A percentile compares a stretch with the other conserved stretches of the same genome.
These are phyloP conservation scores for Hyposoter dolosus DNA, from an alignment of 2,888 invertebrate genomes.

Conservation along the genomic window DNA sequence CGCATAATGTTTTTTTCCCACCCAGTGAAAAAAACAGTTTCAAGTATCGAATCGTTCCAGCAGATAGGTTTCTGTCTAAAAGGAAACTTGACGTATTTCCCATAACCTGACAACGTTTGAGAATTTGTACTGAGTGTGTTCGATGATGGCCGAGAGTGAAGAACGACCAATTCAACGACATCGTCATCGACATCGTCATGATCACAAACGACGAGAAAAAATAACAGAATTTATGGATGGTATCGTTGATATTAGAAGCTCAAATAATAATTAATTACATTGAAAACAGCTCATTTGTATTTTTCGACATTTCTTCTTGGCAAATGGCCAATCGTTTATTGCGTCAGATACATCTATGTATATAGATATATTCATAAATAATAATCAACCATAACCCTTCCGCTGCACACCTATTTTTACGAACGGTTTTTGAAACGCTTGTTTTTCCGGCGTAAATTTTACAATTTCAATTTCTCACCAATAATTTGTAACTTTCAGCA, in stretches of 20 bases:
- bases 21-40: slow-evolving; percentile 3
- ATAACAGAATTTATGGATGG: slow-evolving; percentile 9
- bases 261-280: slow-evolving; percentile 1
- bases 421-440: too few species aligned
- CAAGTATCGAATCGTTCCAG: neutral
- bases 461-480: too few species aligned
- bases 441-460: too few species aligned
- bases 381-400: neutral
- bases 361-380: neutral
- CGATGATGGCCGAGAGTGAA: slow-evolving; percentile 46
- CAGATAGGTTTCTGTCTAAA: neutral
- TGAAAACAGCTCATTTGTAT: neutral
- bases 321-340: neutral
- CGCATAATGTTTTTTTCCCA: neutral
- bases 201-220: slow-evolving; percentile 42
- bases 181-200: slow-evolving; percentile 44
- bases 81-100: neutral
- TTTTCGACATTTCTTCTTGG: neutral
- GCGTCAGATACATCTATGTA: neutral
- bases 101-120: slow-evolving; percentile 2
- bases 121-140: neutral
- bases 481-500: too few species aligned
- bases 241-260: slow-evolving; percentile 7
- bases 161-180: slow-evolving; percentile 27
- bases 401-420: too few species aligned